These are phyloP conservation scores for Promerops cafer DNA, from an alignment of 2,113 vertebrate genomes.

Conservation along the genomic window DNA sequence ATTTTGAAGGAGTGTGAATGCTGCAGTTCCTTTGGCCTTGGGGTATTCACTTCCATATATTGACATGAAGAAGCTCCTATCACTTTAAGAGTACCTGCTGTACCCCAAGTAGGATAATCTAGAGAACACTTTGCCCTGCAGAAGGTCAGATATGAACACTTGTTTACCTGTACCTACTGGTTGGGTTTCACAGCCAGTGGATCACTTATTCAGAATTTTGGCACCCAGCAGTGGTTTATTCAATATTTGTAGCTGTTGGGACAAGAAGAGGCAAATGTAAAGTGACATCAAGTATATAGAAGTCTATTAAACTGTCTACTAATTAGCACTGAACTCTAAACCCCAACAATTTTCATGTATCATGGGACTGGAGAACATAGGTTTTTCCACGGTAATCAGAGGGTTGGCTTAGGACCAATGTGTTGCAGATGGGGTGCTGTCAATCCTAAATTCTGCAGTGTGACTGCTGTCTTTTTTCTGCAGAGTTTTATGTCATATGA, in stretches of 20 bases:
- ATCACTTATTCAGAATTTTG: background rate
- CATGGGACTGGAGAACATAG: background rate
- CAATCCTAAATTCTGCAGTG: background rate
- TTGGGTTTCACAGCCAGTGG: background rate
- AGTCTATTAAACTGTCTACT: background rate
- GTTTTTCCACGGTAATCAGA: background rate
- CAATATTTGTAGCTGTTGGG: background rate
- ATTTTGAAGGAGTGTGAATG: background rate
- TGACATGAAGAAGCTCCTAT: background rate
- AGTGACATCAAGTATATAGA: background rate
- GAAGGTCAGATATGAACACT: background rate
- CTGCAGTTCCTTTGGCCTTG: background rate
- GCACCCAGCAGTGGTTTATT: background rate
- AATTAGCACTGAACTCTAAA: background rate
- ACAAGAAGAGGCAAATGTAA: background rate
- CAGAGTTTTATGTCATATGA: background rate
- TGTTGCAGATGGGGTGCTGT: background rate
- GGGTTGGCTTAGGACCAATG: background rate
- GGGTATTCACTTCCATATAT: background rate
- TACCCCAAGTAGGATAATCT: background rate
- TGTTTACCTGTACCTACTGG: background rate
- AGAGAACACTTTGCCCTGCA: background rate
- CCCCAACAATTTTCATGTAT: background rate
- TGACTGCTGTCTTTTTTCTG: conserved; percentile 12
- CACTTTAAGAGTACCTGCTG: background rate